Evolutionary conservation across 1,140 invertebrate species (phyloP).

Genomic region (Drosophila sproati): DNA sequence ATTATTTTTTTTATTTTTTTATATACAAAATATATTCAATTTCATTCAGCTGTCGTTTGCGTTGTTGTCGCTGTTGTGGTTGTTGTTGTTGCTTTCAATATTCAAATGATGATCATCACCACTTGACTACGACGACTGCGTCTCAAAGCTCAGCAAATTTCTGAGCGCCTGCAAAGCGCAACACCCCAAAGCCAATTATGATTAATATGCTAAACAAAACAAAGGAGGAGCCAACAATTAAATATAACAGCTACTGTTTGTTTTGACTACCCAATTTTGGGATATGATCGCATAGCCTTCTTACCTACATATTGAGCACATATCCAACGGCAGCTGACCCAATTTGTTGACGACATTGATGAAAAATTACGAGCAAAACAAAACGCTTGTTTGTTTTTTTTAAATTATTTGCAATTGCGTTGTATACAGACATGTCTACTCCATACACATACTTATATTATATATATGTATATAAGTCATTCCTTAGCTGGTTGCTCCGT

Average conservation of each 20-base stretch:
- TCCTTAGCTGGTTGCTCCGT: slow-evolving; percentile 21
- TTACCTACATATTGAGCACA: neutral
- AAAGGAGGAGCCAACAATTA: slow-evolving; percentile 21
- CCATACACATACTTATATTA: neutral
- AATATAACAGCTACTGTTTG: slow-evolving; percentile 49
- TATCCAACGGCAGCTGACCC: slow-evolving; percentile 44
- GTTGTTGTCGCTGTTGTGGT: neutral
- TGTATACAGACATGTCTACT: slow-evolving; percentile 31
- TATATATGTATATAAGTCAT: slow-evolving; percentile 8
- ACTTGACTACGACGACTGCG: slow-evolving; percentile 47
- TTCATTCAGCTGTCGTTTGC: slow-evolving; percentile 64
- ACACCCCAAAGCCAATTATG: slow-evolving; percentile 41
- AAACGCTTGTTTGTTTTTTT: slow-evolving; percentile 44
- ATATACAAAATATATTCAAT: slow-evolving; percentile 79
- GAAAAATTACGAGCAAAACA: slow-evolving; percentile 41
- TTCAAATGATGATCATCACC: slow-evolving; percentile 70
- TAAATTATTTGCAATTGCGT: slow-evolving; percentile 36
- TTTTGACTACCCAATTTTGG: slow-evolving; percentile 37
- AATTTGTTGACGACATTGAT: slow-evolving; percentile 58
- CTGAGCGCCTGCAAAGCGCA: slow-evolving; percentile 63
- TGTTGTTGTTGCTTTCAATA: slow-evolving; percentile 56
- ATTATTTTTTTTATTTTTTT: slow-evolving; percentile 57
- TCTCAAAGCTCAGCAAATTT: slow-evolving; percentile 37
- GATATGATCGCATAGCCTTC: slow-evolving; percentile 17
- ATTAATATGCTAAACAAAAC: slow-evolving; percentile 50